These are phyloP conservation scores for Pogona vitticeps DNA, from an alignment of 2,113 vertebrate species.

Conservation along the genomic window DNA sequence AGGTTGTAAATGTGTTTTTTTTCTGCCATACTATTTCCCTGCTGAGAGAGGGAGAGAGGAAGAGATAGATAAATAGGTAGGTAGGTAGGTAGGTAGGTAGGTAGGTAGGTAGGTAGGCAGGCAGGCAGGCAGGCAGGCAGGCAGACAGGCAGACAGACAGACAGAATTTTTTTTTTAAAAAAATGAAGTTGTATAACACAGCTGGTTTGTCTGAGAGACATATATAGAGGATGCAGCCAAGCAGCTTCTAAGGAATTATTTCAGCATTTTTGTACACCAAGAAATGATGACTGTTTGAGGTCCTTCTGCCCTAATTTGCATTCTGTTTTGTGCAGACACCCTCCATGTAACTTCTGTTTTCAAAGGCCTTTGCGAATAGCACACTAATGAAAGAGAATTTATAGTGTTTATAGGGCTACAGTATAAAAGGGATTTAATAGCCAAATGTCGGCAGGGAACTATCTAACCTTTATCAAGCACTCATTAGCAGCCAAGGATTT, in stretches of 20 bases:
- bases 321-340: constrained; percentile 56
- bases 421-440: constrained; percentile 69
- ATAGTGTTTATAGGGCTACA: constrained; percentile 61
- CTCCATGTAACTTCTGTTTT: constrained; percentile 61
- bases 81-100: too few relatives aligned
- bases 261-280: constrained; percentile 35
- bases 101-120: too few relatives aligned
- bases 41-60: neutral
- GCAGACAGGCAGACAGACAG: too few relatives aligned
- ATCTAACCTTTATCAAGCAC: constrained; percentile 62
- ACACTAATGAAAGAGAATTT: constrained; percentile 64
- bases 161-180: neutral
- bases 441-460: constrained; percentile 53
- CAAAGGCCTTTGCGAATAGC: constrained; percentile 55
- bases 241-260: constrained; percentile 42
- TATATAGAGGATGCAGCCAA: constrained; percentile 51
- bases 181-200: neutral
- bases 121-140: too few relatives aligned
- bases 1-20: neutral
- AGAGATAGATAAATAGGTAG: too few relatives aligned
- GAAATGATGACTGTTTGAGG: constrained; percentile 51
- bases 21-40: neutral
- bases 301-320: constrained; percentile 60
- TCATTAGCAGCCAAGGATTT: constrained; percentile 61
- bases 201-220: constrained; percentile 33